Evolutionary conservation across 1,140 invertebrate genomes (phyloP).

Genomic region (Macrobrachium nipponense): DNA sequence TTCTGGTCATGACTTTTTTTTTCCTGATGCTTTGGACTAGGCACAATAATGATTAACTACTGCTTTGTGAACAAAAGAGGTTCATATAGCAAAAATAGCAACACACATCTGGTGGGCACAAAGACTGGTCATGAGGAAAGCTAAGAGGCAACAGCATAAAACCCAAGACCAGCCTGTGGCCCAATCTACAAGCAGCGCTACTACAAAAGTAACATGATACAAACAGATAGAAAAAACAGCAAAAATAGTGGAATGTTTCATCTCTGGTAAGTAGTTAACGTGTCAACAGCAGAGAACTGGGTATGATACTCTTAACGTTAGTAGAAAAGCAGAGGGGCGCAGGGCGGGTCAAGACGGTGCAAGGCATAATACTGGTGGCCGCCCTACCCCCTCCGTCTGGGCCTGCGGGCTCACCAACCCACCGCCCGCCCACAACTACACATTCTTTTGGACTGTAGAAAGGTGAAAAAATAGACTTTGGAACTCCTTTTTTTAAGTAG

Average conservation of each 20-base stretch:
- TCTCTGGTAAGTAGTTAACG: slow-evolving; percentile 60
- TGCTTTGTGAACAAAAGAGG: slow-evolving; percentile 55
- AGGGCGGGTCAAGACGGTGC: slow-evolving; percentile 49
- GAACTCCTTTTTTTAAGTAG: slow-evolving; percentile 55
- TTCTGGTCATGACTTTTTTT: slow-evolving; percentile 32
- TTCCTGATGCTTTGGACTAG: slow-evolving; percentile 58
- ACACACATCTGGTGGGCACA: slow-evolving; percentile 59
- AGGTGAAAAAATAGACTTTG: slow-evolving; percentile 62
- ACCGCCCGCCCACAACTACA: slow-evolving; percentile 51
- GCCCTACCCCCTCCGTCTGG: slow-evolving; percentile 36
- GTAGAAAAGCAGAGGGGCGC: slow-evolving; percentile 43
- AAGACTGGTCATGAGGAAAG: slow-evolving; percentile 5
- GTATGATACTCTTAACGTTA: slow-evolving; percentile 56
- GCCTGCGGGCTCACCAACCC: slow-evolving; percentile 43
- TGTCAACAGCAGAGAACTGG: slow-evolving; percentile 55
- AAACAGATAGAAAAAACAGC: slow-evolving; percentile 62
- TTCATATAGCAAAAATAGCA: slow-evolving; percentile 60
- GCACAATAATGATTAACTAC: slow-evolving; percentile 59
- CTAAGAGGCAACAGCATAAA: not conserved
- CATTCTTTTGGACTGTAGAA: slow-evolving; percentile 60
- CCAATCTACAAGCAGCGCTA: slow-evolving; percentile 56
- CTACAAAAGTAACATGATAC: slow-evolving; percentile 62
- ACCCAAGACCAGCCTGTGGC: slow-evolving; percentile 32
- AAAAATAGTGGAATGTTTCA: slow-evolving; percentile 62
- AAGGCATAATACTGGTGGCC: slow-evolving; percentile 47